These are phyloP conservation scores for Puntigrus tetrazona DNA, from an alignment of 2,113 vertebrate species.

Conservation along the genomic window DNA sequence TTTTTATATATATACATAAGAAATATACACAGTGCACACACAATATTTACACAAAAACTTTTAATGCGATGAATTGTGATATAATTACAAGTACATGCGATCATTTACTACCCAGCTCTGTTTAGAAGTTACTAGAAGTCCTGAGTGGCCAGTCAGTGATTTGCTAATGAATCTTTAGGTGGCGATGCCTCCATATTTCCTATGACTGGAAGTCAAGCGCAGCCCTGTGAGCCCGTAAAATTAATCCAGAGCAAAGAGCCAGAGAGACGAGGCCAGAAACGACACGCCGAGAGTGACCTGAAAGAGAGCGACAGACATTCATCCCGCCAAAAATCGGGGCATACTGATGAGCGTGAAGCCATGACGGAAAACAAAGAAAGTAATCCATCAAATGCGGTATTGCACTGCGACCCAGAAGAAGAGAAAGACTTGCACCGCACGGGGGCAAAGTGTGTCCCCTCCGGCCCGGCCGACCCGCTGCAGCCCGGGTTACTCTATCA, in stretches of 20 bases:
- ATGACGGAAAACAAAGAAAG: neutral
- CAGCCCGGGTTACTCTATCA: conserved; percentile 81
- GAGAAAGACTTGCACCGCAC: conserved; percentile 81
- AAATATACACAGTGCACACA: too few species aligned
- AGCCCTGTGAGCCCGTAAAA: conserved; percentile 68
- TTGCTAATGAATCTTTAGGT: conserved; percentile 71
- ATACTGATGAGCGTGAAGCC: neutral
- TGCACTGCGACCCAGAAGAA: neutral
- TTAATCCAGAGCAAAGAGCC: neutral
- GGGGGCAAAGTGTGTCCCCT: conserved; percentile 89
- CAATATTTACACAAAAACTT: too few species aligned
- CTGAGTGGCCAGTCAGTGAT: neutral
- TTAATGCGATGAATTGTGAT: too few species aligned
- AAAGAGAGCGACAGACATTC: neutral
- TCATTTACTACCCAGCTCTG: too few species aligned
- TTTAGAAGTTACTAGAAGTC: too few species aligned
- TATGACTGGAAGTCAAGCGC: conserved; percentile 69
- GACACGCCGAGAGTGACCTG: conserved; percentile 39
- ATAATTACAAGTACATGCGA: too few species aligned
- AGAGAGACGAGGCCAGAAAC: conserved; percentile 41
- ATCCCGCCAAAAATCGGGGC: neutral
- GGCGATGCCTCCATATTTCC: conserved; percentile 95
- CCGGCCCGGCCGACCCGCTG: conserved; percentile 73
- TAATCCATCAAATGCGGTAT: neutral
- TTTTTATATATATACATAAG: too few species aligned